phyloP scores from a whole-genome alignment of 2,113 vertebrate genomes.

The Antechinus flavipes region DNA sequence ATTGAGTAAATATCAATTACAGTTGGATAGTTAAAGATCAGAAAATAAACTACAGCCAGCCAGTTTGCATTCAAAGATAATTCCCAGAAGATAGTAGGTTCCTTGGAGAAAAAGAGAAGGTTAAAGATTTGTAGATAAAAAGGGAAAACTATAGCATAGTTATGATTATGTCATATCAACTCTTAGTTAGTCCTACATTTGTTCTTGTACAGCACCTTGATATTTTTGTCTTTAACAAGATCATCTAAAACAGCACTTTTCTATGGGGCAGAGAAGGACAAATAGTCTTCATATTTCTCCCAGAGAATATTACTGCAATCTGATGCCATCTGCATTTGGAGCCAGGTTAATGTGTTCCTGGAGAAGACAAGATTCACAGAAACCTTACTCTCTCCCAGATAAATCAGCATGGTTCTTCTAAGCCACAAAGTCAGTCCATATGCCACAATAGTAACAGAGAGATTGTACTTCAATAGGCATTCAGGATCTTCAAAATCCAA shows the following conservation, averaged over 20 bases:
- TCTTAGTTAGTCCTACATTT: background rate
- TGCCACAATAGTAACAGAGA: background rate
- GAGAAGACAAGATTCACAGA: background rate
- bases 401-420: background rate
- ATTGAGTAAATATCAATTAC: background rate
- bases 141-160: background rate
- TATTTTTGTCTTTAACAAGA: background rate
- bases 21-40: background rate
- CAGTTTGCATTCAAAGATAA: background rate
- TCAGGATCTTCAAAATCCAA: background rate
- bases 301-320: background rate
- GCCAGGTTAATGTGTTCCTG: background rate
- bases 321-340: background rate
- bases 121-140: background rate
- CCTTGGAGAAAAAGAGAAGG: background rate
- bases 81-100: background rate
- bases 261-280: background rate
- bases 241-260: background rate
- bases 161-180: background rate
- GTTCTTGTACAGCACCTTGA: background rate
- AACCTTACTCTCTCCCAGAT: background rate
- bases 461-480: background rate
- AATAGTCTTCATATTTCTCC: background rate
- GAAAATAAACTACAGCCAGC: background rate
- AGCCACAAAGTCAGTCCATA: background rate